Evolutionary conservation across 2,888 invertebrate genomes (phyloP), one percentile per base, ranked within the genome.

Genomic region (Lysandra bellargus): DNA sequence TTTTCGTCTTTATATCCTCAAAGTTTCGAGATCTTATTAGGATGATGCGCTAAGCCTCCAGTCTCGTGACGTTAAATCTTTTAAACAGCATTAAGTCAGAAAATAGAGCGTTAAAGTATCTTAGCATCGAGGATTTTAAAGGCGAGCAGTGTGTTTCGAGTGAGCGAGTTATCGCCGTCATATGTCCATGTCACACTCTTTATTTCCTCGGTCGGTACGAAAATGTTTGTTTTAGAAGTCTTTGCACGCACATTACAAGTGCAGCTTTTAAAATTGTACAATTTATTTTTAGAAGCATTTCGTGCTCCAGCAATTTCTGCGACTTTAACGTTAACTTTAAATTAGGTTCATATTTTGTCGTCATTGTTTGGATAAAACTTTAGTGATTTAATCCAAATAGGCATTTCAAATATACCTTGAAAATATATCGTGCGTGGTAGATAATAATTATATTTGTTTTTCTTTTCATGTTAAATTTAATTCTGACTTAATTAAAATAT

Each of bases 151-250:
- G 81, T 82, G 88, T 87, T 87, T 87, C 85, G 87, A 87, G 87
- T 86, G 84, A 84, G 87, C 87, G 88, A 91, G 88, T 91, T 91
- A 92, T 92, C 91, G 91, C 89, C 87, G 87, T 89, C 90, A 92
- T 93, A 88, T 90, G 90, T 93, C 92, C 92, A 87, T 88, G 92
- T 90, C 91, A 87, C 89, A 89, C 87, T 87, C 90, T 91, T 76
- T 91, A 92, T 92, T 91, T 91, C 88, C 90, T 89, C 87, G 87
- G 87, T 87, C 85, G 85, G 84, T 85, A 86, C 88, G 87, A 86
- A 88, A 89, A 90, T 88, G 89, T 89, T 89, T 89, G 89, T 90
- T 91, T 86, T 89, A 87, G 88, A 91, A 91, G 89, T 91, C 88
- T 88, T 89, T 87, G 88, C 85, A 86, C 86, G 87, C 87, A 86